A percentile compares a stretch with the other conserved stretches of the same genome.
phyloP scores from a whole-genome alignment of 2,797 vertebrate species.

The Columba guinea region DNA sequence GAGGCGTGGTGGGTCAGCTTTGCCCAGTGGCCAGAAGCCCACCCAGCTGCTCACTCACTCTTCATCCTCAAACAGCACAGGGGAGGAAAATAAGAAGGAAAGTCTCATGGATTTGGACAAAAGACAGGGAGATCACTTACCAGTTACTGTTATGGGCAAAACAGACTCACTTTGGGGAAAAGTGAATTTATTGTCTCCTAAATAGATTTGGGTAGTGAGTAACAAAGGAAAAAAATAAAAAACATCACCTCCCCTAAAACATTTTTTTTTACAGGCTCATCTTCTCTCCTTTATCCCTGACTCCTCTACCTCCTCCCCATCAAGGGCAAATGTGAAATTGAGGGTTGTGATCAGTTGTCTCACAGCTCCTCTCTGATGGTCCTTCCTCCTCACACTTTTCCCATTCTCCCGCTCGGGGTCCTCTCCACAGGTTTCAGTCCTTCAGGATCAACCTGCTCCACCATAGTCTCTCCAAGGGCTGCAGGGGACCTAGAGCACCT shows the following conservation, averaged over 20 bases:
- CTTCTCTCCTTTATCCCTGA: background rate
- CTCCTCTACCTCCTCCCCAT: background rate
- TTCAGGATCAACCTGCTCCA: background rate
- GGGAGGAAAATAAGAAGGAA: background rate
- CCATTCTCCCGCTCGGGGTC: rapidly evolving
- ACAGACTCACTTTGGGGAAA: background rate
- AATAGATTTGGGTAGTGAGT: background rate
- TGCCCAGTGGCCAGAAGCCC: background rate
- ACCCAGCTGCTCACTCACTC: background rate
- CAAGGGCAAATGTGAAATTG: background rate
- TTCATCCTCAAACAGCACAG: background rate
- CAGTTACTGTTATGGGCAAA: background rate
- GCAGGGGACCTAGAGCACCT: background rate
- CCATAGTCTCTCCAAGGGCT: rapidly evolving
- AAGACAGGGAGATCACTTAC: background rate
- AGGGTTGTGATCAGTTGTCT: background rate
- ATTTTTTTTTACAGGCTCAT: background rate
- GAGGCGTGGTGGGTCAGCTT: background rate
- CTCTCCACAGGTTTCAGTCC: background rate
- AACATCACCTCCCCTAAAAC: background rate
- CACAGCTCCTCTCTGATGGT: background rate
- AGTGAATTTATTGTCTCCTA: background rate
- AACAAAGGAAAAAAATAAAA: background rate
- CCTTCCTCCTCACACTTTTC: background rate
- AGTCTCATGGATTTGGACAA: background rate